Percentiles rank a stretch among this genome's conserved stretches.
Conservation (phyloP, 2,797 vertebrate genomes). For the Poecilia wingei region DNA sequence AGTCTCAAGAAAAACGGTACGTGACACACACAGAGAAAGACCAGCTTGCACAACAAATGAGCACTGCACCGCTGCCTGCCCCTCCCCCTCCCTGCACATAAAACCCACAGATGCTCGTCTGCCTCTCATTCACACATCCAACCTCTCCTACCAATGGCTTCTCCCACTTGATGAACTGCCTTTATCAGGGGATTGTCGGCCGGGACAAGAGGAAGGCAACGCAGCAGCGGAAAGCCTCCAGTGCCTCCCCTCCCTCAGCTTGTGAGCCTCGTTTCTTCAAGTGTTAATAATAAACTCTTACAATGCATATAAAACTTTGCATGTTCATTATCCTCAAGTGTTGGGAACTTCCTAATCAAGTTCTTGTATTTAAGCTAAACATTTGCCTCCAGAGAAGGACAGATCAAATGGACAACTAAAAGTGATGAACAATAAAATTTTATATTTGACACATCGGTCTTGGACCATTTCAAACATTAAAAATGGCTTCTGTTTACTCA, state of each 20-base stretch:
- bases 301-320: too few relatives aligned
- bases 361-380: background rate
- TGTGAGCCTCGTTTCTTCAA: background rate
- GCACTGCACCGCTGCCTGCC: conserved; percentile 62
- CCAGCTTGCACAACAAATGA: conserved; percentile 73
- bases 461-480: background rate
- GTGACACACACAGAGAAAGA: conserved; percentile 40
- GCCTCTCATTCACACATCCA: conserved; percentile 53
- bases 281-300: background rate
- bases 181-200: conserved; percentile 27
- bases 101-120: conserved; percentile 57
- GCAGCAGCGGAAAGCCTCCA: conserved; percentile 11
- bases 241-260: conserved; percentile 18
- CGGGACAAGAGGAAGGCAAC: background rate
- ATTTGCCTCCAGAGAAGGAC: background rate
- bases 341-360: background rate
- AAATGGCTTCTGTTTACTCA: background rate
- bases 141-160: conserved; percentile 35
- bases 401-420: background rate
- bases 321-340: background rate
- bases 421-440: background rate
- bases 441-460: background rate
- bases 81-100: conserved; percentile 64
- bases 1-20: conserved; percentile 29
- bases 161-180: conserved; percentile 39